These are phyloP conservation scores for Cydia pomonella DNA, from an alignment of 1,140 invertebrate species.

Conservation along the genomic window DNA sequence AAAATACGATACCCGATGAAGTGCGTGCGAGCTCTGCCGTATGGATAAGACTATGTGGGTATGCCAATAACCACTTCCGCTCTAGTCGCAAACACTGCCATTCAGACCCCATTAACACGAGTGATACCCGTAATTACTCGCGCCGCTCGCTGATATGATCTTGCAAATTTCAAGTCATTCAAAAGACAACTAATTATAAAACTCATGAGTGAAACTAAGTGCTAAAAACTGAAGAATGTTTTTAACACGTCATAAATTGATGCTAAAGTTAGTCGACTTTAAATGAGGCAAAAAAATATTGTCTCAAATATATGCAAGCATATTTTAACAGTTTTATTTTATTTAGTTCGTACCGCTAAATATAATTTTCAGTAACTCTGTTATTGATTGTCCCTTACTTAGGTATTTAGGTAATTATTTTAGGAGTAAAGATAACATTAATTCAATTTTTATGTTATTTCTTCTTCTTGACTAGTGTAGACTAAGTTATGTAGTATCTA, in stretches of 20 bases:
- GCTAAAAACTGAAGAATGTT: not conserved
- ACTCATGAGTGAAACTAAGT: not conserved
- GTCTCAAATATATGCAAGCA: too few species aligned
- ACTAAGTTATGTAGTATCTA: too few species aligned
- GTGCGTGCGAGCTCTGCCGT: not conserved
- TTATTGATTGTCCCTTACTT: too few species aligned
- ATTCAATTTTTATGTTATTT: too few species aligned
- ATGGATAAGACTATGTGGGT: not conserved
- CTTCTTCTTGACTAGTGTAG: too few species aligned
- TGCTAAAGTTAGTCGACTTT: not conserved
- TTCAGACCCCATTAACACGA: constrained; percentile 14
- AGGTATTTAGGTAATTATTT: too few species aligned
- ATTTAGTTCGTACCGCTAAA: too few species aligned
- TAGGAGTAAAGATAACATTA: too few species aligned
- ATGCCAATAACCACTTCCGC: constrained; percentile 7
- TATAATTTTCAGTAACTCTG: too few species aligned
- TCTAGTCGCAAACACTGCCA: constrained; percentile 7
- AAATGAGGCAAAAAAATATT: not conserved
- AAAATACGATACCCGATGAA: constrained; percentile 13
- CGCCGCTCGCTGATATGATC: not conserved
- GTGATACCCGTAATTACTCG: constrained; percentile 1
- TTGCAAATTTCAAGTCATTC: constrained; percentile 4
- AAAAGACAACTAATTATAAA: constrained; percentile 2
- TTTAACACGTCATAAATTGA: constrained; percentile 14
- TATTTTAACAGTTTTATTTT: too few species aligned